phyloP scores from a whole-genome alignment of 2,888 invertebrate species.

The Busseola fusca region DNA sequence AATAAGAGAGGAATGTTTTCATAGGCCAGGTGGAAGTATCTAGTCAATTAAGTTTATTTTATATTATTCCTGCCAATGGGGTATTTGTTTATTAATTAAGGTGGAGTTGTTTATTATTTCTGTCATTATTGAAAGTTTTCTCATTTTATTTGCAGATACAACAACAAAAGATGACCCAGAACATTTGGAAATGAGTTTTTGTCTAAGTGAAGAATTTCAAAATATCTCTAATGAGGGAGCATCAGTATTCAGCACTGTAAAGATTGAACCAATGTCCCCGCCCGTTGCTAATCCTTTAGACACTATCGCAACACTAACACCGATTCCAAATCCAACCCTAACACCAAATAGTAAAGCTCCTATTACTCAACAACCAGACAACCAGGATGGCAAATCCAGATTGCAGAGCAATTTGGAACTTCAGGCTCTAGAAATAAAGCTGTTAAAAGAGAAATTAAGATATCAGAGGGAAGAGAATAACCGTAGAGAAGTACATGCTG shows the following conservation, averaged over 20 bases:
- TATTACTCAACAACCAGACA: background rate
- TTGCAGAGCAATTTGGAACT: slow-evolving; percentile 15
- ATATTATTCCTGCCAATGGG: background rate
- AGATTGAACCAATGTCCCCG: slow-evolving; percentile 37
- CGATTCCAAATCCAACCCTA: background rate
- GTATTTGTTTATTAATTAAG: background rate
- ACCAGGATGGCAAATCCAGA: background rate
- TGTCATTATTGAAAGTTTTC: background rate
- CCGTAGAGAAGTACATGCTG: slow-evolving; percentile 4
- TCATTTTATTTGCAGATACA: slow-evolving; percentile 20
- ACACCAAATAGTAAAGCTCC: background rate
- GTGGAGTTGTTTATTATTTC: background rate
- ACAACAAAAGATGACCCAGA: background rate
- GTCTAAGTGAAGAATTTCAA: slow-evolving; percentile 32
- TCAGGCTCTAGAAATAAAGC: slow-evolving; percentile 19
- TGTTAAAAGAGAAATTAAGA: slow-evolving; percentile 40
- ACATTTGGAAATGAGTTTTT: slow-evolving; percentile 13
- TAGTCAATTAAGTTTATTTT: background rate
- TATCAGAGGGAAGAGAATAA: slow-evolving; percentile 21
- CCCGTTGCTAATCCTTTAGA: background rate
- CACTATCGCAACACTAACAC: background rate
- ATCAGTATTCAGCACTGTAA: slow-evolving; percentile 6
- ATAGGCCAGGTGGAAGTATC: background rate
- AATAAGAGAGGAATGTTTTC: background rate
- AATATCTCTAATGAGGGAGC: slow-evolving; percentile 11